Base-by-base conservation (phyloP, 2,888 invertebrate genomes). In the Trissolcus japonicus region DNA sequence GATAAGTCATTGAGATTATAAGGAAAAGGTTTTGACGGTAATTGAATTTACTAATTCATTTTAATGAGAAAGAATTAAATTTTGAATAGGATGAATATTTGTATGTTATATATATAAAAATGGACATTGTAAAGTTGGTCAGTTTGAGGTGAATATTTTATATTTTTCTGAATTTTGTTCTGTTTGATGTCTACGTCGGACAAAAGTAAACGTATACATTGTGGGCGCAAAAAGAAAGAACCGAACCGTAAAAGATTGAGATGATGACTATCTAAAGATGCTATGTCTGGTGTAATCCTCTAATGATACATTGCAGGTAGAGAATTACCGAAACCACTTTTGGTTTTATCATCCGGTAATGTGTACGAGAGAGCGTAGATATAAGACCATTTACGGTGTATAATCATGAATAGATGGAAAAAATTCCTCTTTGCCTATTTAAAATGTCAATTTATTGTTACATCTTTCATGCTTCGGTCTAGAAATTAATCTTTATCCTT, bases 231-330 rank as follows among this genome's bases (percentile, higher is more conserved):
- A 60, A 60, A 29, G 41, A 35, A 60, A 29, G 50, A 48, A 11
- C 29, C 13, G 14, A 57, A 16, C 14, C 48, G 9, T 40, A 41
- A 60, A 71, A 50, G 62, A 29, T 43, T 59, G 41, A 35, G 66
- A 66, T 71, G 66, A 76, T 76, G 68, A 62, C 48, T 40, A 55
- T 71, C 56, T 71, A 71, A 71, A 46, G 40, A 57, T 57, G 62
- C 61, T 54, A 57, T 59, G 59, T 62, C 51, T 68, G 59, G 66
- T 76, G 71, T 80, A 73, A 78, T 68, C 79, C 77, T 57, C 77
- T 80, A 80, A 79, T 79, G 77, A 80, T 80, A 79, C 67, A 60
- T 69, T 71, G 74, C 76, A 74, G 79, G 71, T 79, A 68, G 72
- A 50, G 72, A 78, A 79, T 78, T 63, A 67, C 61, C 55, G 55